A percentile compares a stretch with the other conserved stretches of the same genome.
Conservation (phyloP, 2,888 invertebrate species). For the Dryocosmus kuriphilus region DNA sequence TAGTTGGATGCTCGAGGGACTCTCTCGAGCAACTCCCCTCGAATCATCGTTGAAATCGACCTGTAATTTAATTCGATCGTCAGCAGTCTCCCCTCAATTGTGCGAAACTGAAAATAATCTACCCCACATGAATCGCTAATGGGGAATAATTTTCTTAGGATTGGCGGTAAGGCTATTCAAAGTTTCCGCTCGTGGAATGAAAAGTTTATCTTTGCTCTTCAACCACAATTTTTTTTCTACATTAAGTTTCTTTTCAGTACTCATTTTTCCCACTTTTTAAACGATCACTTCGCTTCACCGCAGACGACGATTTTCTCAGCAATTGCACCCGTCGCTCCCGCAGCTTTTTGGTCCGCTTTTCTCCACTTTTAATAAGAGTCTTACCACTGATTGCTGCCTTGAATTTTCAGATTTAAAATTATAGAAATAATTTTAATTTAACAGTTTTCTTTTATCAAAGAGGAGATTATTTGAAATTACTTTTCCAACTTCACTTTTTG, state of each 20-base stretch:
- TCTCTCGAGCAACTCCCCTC: slow-evolving; percentile 6
- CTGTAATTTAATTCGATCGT: slow-evolving; percentile 38
- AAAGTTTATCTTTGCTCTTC: slow-evolving; percentile 28
- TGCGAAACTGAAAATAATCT: slow-evolving; percentile 35
- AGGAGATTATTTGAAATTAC: no score
- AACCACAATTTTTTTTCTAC: slow-evolving; percentile 31
- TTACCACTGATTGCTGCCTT: slow-evolving; percentile 10
- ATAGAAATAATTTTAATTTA: not conserved
- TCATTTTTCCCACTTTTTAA: slow-evolving; percentile 28
- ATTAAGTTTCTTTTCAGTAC: slow-evolving; percentile 22
- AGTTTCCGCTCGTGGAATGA: slow-evolving; percentile 22
- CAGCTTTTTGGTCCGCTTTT: slow-evolving; percentile 20
- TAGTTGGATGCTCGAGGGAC: slow-evolving; percentile 36
- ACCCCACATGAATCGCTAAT: slow-evolving; percentile 25
- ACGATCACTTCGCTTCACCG: slow-evolving; percentile 32
- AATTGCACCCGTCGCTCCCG: slow-evolving; percentile 30
- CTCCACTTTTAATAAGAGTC: slow-evolving; percentile 9
- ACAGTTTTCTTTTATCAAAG: not conserved
- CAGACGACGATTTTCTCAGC: slow-evolving; percentile 34
- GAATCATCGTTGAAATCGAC: slow-evolving; percentile 34
- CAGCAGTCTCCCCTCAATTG: slow-evolving; percentile 20
- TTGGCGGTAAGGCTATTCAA: slow-evolving; percentile 6
- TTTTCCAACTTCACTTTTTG: no score
- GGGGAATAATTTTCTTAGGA: slow-evolving; percentile 31
- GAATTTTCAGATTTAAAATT: not conserved